phyloP scores from a whole-genome alignment of 2,888 invertebrate genomes.

The Iselma pallidipennis region DNA sequence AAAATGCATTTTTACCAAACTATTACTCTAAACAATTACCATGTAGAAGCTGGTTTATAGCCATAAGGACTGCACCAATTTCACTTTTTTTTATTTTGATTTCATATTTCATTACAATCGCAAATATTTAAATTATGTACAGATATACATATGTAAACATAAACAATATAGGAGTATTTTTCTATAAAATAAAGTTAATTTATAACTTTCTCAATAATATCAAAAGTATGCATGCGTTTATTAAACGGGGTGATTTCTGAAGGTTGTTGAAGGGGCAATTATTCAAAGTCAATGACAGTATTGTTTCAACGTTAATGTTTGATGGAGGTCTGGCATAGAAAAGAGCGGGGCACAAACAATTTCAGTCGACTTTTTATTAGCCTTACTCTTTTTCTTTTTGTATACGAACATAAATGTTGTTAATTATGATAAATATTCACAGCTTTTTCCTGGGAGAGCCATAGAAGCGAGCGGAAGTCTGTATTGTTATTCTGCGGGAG shows the following conservation, averaged over 20 bases:
- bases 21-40: constrained; percentile 20
- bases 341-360: constrained; percentile 45
- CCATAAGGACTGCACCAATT: constrained; percentile 6
- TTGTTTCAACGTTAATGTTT: constrained; percentile 30
- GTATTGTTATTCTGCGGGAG: constrained; percentile 57
- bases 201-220: not conserved
- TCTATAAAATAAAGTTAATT: not conserved
- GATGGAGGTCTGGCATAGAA: constrained; percentile 26
- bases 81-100: not conserved
- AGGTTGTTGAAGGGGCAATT: constrained; percentile 11
- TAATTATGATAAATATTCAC: constrained; percentile 59
- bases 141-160: not conserved
- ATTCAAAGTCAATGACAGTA: constrained; percentile 33
- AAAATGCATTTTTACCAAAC: constrained; percentile 18
- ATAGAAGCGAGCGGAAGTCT: constrained; percentile 54
- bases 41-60: constrained; percentile 15
- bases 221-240: not conserved
- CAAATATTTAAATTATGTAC: not conserved
- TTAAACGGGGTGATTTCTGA: not conserved
- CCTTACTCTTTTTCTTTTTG: constrained; percentile 52
- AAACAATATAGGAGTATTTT: no score
- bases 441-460: constrained; percentile 58
- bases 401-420: constrained; percentile 56
- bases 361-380: constrained; percentile 53
- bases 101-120: not conserved